Conservation (phyloP, 2,113 vertebrate species). For the Centrocercus urophasianus region DNA sequence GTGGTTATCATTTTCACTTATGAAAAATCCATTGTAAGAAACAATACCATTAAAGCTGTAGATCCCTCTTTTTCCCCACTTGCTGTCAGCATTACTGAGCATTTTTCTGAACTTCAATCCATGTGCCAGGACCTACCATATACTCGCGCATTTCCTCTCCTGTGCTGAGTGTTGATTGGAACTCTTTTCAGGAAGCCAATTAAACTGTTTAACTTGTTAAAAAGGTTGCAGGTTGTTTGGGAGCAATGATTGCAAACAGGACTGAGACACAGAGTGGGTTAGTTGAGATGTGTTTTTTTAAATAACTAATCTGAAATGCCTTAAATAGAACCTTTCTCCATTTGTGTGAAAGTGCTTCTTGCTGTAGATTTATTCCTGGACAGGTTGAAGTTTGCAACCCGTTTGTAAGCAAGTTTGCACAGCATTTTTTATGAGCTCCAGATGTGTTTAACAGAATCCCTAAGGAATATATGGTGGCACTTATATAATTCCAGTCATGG, state of each 20-base stretch:
- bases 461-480: neutral
- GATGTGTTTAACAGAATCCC: neutral
- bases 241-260: neutral
- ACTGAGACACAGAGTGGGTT: accelerated
- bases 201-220: neutral
- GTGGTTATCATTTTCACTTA: neutral
- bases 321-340: neutral
- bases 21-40: neutral
- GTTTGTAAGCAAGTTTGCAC: neutral
- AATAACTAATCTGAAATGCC: neutral
- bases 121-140: neutral
- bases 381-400: neutral
- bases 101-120: neutral
- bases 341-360: accelerated
- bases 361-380: neutral
- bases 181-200: neutral
- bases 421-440: neutral
- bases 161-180: neutral
- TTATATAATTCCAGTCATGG: neutral
- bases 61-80: neutral
- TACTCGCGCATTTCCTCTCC: neutral
- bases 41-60: neutral
- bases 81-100: neutral
- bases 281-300: neutral
- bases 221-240: neutral